A percentile compares a stretch with the other conserved stretches of the same genome.
phyloP scores from a whole-genome alignment of 2,888 invertebrate genomes.

The Sinodicranocentrus sp. region DNA sequence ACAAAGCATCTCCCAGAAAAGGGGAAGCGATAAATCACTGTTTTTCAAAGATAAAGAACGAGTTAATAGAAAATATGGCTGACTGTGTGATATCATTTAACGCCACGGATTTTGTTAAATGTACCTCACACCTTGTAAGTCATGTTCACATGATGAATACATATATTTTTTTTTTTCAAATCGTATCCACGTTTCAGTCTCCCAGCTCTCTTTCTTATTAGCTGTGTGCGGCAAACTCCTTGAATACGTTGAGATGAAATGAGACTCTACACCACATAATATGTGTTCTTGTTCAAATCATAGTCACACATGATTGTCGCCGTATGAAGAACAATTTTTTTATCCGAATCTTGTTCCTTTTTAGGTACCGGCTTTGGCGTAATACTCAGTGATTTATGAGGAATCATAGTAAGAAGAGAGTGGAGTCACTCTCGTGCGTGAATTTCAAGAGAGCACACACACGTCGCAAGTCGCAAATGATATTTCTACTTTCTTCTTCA shows the following conservation, averaged over 20 bases:
- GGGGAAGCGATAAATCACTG: conserved; percentile 61
- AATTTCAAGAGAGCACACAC: conserved; percentile 53
- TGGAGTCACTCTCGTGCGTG: conserved; percentile 32
- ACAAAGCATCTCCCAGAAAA: not conserved
- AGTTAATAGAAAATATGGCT: conserved; percentile 43
- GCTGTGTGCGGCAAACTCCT: not conserved
- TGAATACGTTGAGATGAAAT: too few relatives aligned
- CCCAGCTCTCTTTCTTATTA: conserved; percentile 6
- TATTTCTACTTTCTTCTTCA: conserved; percentile 12
- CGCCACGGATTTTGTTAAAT: conserved; percentile 12
- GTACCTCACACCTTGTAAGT: conserved; percentile 62
- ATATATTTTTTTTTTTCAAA: too few relatives aligned
- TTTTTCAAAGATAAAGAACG: conserved; percentile 41
- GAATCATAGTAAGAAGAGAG: conserved; percentile 63
- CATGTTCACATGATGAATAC: conserved; percentile 2
- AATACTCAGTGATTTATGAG: conserved; percentile 73
- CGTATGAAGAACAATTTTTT: conserved; percentile 50
- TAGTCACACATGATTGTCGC: conserved; percentile 58
- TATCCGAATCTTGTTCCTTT: conserved; percentile 65
- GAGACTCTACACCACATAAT: not conserved
- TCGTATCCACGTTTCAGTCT: too few relatives aligned
- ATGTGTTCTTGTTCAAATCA: conserved; percentile 25
- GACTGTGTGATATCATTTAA: conserved; percentile 27
- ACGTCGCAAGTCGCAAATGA: conserved; percentile 62
- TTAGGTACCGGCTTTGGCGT: conserved; percentile 69